Evolutionary conservation across 2,888 invertebrate species (phyloP).

Genomic region (Aelia acuminata): DNA sequence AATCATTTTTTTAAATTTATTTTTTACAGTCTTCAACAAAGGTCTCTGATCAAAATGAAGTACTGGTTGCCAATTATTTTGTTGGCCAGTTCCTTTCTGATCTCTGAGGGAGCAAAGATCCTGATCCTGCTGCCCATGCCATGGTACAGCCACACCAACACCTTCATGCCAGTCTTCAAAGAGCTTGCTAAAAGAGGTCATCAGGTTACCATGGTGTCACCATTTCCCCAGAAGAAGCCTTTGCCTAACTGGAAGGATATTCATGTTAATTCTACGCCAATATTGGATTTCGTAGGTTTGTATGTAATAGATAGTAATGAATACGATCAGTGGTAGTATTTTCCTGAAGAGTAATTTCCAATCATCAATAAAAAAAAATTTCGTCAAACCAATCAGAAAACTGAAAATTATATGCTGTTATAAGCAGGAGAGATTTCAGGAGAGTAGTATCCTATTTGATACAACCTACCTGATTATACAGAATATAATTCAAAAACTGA

Average conservation of each 20-base stretch:
- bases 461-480: too few species aligned
- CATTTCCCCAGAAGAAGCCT: conserved; percentile 23
- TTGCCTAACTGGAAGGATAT: conserved; percentile 45
- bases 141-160: conserved; percentile 32
- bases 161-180: conserved; percentile 45
- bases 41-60: neutral
- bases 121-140: neutral
- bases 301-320: too few species aligned
- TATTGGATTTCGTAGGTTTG: neutral
- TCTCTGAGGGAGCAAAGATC: conserved; percentile 25
- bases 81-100: neutral
- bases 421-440: too few species aligned
- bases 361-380: too few species aligned
- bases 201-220: conserved; percentile 24
- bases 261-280: neutral
- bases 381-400: too few species aligned
- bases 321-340: too few species aligned
- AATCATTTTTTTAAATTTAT: neutral
- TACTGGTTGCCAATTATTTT: neutral
- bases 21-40: neutral
- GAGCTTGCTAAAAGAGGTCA: conserved; percentile 51
- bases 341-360: too few species aligned
- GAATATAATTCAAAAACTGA: too few species aligned
- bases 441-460: too few species aligned
- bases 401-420: too few species aligned